These are phyloP conservation scores for Terebella lapidaria DNA, from an alignment of 2,888 invertebrate species.

Conservation along the genomic window DNA sequence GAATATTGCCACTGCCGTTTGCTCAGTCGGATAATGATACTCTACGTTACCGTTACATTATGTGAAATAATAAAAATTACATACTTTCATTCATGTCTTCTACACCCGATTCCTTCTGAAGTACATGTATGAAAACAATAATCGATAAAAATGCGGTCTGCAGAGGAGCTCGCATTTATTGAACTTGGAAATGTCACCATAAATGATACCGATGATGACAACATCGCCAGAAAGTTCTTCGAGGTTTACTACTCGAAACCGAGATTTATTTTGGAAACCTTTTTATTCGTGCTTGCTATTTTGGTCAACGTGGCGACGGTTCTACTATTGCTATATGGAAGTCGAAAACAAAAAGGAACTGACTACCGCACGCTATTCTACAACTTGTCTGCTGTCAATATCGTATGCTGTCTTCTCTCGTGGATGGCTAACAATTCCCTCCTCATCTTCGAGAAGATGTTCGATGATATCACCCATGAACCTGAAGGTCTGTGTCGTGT, in stretches of 20 bases:
- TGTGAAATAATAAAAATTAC: no score
- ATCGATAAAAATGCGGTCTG: no score
- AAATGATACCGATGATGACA: no score
- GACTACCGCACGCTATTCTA: slow-evolving; percentile 23
- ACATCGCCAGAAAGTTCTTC: no score
- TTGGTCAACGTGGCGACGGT: slow-evolving; percentile 13
- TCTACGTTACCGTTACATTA: no score
- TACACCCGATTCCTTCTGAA: no score
- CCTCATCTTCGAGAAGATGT: slow-evolving; percentile 8
- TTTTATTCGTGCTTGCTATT: slow-evolving; percentile 1
- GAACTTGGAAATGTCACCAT: no score
- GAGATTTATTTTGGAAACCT: slow-evolving; percentile 12
- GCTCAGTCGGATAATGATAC: no score
- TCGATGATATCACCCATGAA: background rate
- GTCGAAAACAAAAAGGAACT: slow-evolving; percentile 5
- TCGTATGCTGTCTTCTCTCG: slow-evolving; percentile 12
- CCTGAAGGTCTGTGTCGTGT: slow-evolving; percentile 11
- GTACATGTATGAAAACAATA: no score
- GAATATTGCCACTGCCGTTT: no score
- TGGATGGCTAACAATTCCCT: slow-evolving; percentile 22
- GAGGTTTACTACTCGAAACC: slow-evolving; percentile 12
- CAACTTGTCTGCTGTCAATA: slow-evolving; percentile 22
- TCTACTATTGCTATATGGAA: slow-evolving; percentile 9
- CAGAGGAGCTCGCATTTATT: no score
- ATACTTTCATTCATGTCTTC: no score